Evolutionary conservation across 1,140 invertebrate species (phyloP), one percentile per base, ranked within the genome.

Genomic region (Heliconius congener): DNA sequence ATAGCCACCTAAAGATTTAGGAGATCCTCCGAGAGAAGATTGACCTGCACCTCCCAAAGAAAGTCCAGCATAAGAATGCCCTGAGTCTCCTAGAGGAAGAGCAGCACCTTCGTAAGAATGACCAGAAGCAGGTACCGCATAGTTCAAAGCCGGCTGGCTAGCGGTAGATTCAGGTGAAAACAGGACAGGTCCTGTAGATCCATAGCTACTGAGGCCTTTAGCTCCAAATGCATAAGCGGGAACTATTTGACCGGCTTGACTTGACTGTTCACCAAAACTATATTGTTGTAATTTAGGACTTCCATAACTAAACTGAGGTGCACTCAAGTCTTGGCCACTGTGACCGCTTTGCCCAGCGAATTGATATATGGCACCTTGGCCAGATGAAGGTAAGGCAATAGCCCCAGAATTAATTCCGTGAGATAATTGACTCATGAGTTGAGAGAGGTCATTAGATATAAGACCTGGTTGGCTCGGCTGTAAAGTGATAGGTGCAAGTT

Each of bases 361-460:
- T 76, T 87, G 87, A 57, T 87, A 88, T 37, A 83, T 57, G 8
- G 82, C 84, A 39, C 86, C 85, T 73, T 88, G 84, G 46, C 83
- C 82, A 30, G 85, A 84, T 1, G 87, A 82, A 57, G 87, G 87
- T 71, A 94, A 73, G 4, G 86, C 79, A 9, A 93, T 83, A 39
- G 88, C 88, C 73, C 91, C 92, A 27, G 89, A 85, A 76, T 89
- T 90, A 23, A 94, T 77, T 46, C 91, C 86, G 3, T 93, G 90
- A 11, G 87, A 87, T 18, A 94, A 82, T 79, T 94, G 93, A 46
- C 87, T 92, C 93, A 94, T 94, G 1, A 94, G 76, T 73, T 94
- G 91, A 1, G 88, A 88, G 0, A 94, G 87, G 70, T 94, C 93
- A 57, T 82, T 86, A 16, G 87, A 86, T 19, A 87, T 85, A 4